Evolutionary conservation across 2,797 vertebrate species (phyloP).

Genomic region (Paguma larvata): DNA sequence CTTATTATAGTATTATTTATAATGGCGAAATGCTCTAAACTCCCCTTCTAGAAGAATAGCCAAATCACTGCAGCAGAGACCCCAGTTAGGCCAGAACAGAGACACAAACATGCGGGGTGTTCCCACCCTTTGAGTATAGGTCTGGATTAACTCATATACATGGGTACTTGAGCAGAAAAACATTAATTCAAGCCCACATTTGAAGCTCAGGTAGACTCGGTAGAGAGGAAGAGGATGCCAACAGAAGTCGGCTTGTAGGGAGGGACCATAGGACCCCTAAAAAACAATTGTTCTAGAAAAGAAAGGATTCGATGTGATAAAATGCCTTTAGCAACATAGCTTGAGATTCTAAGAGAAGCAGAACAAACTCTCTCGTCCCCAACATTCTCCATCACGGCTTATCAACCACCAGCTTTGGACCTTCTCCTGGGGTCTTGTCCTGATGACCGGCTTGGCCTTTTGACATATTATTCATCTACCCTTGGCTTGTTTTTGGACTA

Average conservation of each 20-base stretch:
- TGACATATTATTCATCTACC: not conserved
- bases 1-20: conserved; percentile 42
- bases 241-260: not conserved
- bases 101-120: not conserved
- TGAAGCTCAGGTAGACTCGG: not conserved
- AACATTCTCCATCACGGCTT: not conserved
- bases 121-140: not conserved
- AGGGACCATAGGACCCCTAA: not conserved
- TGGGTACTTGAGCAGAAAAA: not conserved
- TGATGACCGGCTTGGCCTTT: not conserved
- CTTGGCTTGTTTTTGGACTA: conserved; percentile 31
- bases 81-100: not conserved
- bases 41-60: not conserved
- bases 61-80: conserved; percentile 9
- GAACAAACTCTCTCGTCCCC: not conserved
- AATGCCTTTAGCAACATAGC: not conserved
- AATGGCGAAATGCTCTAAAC: not conserved
- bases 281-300: conserved; percentile 35
- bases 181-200: not conserved
- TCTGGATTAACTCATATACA: conserved; percentile 39
- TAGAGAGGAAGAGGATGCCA: not conserved
- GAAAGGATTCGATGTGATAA: not conserved
- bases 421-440: conserved; percentile 14
- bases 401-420: not conserved
- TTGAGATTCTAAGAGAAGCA: conserved; percentile 3